phyloP scores from a whole-genome alignment of 2,888 invertebrate genomes.

The Drosophila silvestris region DNA sequence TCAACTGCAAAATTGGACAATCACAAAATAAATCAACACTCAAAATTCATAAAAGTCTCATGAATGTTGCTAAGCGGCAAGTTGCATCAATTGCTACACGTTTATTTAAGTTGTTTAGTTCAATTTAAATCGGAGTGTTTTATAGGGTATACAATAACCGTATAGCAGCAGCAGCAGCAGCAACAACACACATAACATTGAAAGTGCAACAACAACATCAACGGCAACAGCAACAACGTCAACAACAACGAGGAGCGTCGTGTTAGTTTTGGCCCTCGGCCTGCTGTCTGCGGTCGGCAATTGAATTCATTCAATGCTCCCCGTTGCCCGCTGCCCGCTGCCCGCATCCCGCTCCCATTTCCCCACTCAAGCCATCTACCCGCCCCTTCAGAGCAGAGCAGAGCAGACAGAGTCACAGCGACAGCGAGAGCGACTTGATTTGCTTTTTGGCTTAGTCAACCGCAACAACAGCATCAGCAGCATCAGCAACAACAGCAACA shows the following conservation, averaged over 20 bases:
- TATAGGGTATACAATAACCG: conserved; percentile 34
- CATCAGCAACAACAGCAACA: conserved; percentile 40
- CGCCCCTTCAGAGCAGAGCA: conserved; percentile 18
- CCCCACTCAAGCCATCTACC: background rate
- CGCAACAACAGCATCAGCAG: conserved; percentile 55
- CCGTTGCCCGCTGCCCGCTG: background rate
- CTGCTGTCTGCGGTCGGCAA: conserved; percentile 75
- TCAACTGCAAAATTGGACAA: background rate
- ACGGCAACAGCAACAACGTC: conserved; percentile 29
- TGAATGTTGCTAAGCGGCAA: background rate
- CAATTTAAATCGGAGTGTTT: background rate
- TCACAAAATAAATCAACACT: background rate
- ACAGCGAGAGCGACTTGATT: conserved; percentile 56
- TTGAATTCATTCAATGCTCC: conserved; percentile 72
- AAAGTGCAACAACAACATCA: conserved; percentile 43
- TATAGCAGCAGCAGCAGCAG: conserved; percentile 13
- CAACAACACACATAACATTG: conserved; percentile 50
- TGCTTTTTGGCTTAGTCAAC: conserved; percentile 75
- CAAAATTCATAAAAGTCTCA: background rate
- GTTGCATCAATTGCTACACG: background rate
- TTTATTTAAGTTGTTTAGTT: background rate
- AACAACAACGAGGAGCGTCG: conserved; percentile 56
- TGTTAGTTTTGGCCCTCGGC: conserved; percentile 66
- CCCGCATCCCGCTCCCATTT: background rate
- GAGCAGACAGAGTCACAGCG: conserved; percentile 36